Conservation (phyloP, 2,113 vertebrate genomes). For the Phalacrocorax brasilianus region DNA sequence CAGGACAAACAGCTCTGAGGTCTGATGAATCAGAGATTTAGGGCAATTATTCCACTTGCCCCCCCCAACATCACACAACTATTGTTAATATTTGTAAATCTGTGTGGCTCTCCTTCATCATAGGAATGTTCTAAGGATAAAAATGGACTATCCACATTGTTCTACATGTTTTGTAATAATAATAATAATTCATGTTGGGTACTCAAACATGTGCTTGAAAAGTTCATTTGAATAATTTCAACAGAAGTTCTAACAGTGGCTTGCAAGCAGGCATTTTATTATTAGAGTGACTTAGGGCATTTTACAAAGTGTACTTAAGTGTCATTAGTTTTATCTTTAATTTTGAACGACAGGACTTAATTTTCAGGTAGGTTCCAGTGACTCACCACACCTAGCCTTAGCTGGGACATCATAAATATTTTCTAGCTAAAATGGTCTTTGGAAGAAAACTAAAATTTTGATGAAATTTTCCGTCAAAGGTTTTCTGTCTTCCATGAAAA, state of each 20-base stretch:
- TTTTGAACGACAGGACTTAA: not conserved
- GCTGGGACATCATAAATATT: not conserved
- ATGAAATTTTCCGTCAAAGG: not conserved
- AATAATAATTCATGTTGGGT: not conserved
- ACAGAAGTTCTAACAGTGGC: not conserved
- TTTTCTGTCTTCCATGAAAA: not conserved
- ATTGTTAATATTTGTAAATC: not conserved
- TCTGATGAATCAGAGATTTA: not conserved
- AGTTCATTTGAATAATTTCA: not conserved
- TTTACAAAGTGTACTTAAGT: not conserved
- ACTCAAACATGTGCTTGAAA: not conserved
- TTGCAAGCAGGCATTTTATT: not conserved
- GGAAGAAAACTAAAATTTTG: not conserved
- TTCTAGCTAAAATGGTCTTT: not conserved
- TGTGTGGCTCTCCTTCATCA: not conserved
- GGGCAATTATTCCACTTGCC: not conserved
- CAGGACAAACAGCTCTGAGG: not conserved
- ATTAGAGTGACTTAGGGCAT: not conserved
- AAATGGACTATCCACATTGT: not conserved
- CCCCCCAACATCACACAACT: not conserved
- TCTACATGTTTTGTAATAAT: not conserved
- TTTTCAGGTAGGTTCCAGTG: not conserved
- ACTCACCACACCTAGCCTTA: not conserved
- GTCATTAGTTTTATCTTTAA: not conserved
- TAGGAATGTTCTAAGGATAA: not conserved